Evolutionary conservation across 2,888 invertebrate genomes (phyloP).

Genomic region (Diarsia brunnea): DNA sequence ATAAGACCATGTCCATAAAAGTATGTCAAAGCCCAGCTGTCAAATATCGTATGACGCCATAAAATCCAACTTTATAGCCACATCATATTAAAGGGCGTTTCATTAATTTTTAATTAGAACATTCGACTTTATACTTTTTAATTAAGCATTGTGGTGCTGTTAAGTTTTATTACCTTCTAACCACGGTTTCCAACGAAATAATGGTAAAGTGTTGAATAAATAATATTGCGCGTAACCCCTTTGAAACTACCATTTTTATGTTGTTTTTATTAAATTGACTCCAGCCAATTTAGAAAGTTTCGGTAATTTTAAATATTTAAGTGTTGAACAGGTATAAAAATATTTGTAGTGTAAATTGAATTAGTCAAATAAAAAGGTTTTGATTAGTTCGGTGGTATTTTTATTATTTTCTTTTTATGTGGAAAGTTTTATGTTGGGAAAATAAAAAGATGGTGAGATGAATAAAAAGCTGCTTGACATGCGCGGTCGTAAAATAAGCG

Average conservation of each 20-base stretch:
- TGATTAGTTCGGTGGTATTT: constrained; percentile 48
- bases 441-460: constrained; percentile 26
- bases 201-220: constrained; percentile 54
- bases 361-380: constrained; percentile 42
- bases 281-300: constrained; percentile 51
- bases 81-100: constrained; percentile 60
- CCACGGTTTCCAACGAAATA: constrained; percentile 49
- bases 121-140: constrained; percentile 67
- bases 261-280: constrained; percentile 55
- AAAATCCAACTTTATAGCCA: constrained; percentile 64
- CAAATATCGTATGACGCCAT: constrained; percentile 58
- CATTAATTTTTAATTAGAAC: constrained; percentile 70
- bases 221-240: constrained; percentile 50
- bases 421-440: constrained; percentile 25
- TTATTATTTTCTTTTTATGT: constrained; percentile 43
- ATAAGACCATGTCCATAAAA: constrained; percentile 14
- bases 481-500: constrained; percentile 31
- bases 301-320: constrained; percentile 35
- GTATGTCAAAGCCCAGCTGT: constrained; percentile 32
- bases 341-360: constrained; percentile 50
- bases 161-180: constrained; percentile 65
- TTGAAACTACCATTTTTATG: constrained; percentile 52
- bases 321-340: constrained; percentile 32
- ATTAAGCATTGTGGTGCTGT: constrained; percentile 70
- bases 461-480: constrained; percentile 27